phyloP scores from a whole-genome alignment of 2,888 invertebrate genomes.

The Zaprionus bogoriensis region DNA sequence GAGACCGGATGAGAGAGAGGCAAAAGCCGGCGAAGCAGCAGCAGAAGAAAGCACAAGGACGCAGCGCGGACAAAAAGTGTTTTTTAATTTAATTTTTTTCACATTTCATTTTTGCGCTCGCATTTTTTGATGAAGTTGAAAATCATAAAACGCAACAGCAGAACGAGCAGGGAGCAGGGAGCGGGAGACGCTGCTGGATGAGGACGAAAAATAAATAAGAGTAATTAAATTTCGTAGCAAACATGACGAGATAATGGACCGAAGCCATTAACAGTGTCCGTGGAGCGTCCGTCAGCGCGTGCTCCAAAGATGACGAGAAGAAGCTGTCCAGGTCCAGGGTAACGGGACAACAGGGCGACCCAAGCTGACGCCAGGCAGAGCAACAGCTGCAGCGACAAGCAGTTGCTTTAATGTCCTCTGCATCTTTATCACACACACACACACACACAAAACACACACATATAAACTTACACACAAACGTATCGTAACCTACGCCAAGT shows the following conservation, averaged over 20 bases:
- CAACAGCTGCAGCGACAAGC: conserved; percentile 1
- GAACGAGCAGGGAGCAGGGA: conserved; percentile 7
- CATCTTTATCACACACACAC: not conserved
- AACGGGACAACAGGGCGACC: conserved; percentile 5
- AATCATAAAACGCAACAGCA: conserved; percentile 63
- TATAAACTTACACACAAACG: too few species aligned
- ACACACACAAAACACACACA: conserved; percentile 8
- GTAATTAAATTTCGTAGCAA: conserved; percentile 83
- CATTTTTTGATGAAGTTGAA: conserved; percentile 68
- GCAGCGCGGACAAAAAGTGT: conserved; percentile 60
- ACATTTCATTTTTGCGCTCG: conserved; percentile 66
- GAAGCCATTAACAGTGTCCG: conserved; percentile 78
- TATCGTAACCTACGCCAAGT: conserved; percentile 46
- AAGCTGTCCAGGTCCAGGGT: conserved; percentile 8
- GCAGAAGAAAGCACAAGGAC: conserved; percentile 27
- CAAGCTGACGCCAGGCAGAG: conserved; percentile 22
- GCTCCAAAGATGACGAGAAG: conserved; percentile 61
- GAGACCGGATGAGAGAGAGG: conserved; percentile 23
- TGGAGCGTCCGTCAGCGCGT: conserved; percentile 48
- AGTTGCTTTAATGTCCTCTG: conserved; percentile 42
- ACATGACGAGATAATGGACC: conserved; percentile 83
- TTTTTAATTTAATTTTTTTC: conserved; percentile 73
- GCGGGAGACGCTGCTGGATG: conserved; percentile 6
- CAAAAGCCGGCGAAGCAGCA: not conserved
- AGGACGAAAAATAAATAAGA: conserved; percentile 79